phyloP scores from a whole-genome alignment of 2,888 invertebrate species.

The Megaustenia siamemsis region DNA sequence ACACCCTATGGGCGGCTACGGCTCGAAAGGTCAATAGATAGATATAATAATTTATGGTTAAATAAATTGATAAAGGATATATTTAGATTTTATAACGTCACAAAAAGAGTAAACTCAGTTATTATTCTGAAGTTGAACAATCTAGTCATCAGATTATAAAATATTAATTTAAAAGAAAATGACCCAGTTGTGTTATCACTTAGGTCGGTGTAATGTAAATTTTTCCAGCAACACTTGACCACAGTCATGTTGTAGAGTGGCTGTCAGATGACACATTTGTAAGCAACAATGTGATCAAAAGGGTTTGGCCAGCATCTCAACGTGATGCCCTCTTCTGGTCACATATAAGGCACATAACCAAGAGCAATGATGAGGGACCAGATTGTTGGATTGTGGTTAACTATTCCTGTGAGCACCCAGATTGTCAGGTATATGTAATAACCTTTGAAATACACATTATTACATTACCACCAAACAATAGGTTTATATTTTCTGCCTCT shows the following conservation, averaged over 20 bases:
- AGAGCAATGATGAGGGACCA: constrained; percentile 82
- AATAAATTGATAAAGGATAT: too few species aligned
- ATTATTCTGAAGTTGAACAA: too few species aligned
- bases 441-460: background rate
- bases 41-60: too few species aligned
- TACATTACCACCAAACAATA: too few species aligned
- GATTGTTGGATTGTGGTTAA: constrained; percentile 98
- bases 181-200: background rate
- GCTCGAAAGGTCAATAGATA: too few species aligned
- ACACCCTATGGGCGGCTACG: too few species aligned
- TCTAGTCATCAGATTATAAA: too few species aligned
- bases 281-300: constrained; percentile 94
- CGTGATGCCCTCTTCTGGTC: constrained; percentile 99
- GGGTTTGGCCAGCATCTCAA: constrained; percentile 99
- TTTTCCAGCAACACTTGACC: constrained; percentile 90
- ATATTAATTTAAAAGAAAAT: too few species aligned
- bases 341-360: constrained; percentile 88
- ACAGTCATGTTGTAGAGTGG: constrained; percentile 95
- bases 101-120: too few species aligned
- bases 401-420: constrained; percentile 92
- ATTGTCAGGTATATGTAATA: constrained; percentile 88
- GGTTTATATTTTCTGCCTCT: too few species aligned
- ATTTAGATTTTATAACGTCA: background rate
- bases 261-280: constrained; percentile 92
- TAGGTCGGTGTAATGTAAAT: background rate